These are phyloP conservation scores for Leptinotarsa rubiginosa DNA, from an alignment of 2,888 invertebrate genomes.

Conservation along the genomic window DNA sequence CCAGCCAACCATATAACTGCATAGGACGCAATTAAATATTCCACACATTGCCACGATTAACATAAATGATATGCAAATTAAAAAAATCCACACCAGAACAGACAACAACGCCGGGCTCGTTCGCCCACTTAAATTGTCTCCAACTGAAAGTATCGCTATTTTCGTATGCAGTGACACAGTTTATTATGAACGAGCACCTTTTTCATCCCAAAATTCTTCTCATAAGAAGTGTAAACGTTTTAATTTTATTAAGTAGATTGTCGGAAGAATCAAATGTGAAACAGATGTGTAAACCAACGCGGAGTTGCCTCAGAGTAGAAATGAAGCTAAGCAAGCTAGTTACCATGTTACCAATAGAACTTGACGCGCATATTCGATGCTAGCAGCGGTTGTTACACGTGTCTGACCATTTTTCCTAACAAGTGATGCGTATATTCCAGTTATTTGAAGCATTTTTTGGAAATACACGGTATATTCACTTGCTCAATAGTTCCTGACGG, in stretches of 20 bases:
- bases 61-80: slow-evolving; percentile 28
- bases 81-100: slow-evolving; percentile 20
- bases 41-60: slow-evolving; percentile 19
- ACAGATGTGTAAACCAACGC: slow-evolving; percentile 44
- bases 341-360: slow-evolving; percentile 11
- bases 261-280: slow-evolving; percentile 40
- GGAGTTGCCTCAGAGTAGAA: slow-evolving; percentile 24
- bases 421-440: slow-evolving; percentile 2
- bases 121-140: slow-evolving; percentile 37
- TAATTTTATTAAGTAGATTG: slow-evolving; percentile 44
- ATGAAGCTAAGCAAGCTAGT: slow-evolving; percentile 24
- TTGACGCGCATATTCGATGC: slow-evolving; percentile 29
- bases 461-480: background rate
- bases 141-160: slow-evolving; percentile 39
- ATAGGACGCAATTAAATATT: slow-evolving; percentile 20
- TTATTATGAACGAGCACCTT: slow-evolving; percentile 26
- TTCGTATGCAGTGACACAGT: slow-evolving; percentile 39
- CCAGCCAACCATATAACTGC: background rate
- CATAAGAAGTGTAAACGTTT: slow-evolving; percentile 43
- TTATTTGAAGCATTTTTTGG: background rate
- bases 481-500: no score
- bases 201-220: slow-evolving; percentile 28
- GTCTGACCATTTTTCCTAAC: slow-evolving; percentile 23
- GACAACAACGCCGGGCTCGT: slow-evolving; percentile 22
- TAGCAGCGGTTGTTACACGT: slow-evolving; percentile 30